Conservation (phyloP, 2,797 vertebrate species). For the Danio albolineatus region DNA sequence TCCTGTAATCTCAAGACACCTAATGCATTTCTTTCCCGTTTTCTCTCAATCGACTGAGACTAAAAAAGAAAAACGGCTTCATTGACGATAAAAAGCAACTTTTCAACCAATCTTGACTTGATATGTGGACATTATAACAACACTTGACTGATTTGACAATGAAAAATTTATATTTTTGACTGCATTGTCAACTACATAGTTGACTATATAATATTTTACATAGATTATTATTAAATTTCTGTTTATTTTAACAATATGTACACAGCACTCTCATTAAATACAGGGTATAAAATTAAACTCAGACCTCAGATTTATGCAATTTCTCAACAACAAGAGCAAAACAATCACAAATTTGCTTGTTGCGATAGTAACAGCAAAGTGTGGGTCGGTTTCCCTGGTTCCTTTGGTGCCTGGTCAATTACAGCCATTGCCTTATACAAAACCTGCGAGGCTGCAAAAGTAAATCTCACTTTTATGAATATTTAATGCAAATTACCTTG, state of each 20-base stretch:
- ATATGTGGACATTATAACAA: conserved; percentile 57
- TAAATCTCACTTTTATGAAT: conserved; percentile 45
- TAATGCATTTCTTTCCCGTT: conserved; percentile 53
- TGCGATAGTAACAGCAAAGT: neutral
- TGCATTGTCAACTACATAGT: too few species aligned
- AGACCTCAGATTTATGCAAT: neutral
- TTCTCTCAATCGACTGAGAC: conserved; percentile 49
- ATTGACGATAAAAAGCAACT: conserved; percentile 48
- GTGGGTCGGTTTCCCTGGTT: neutral
- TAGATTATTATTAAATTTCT: neutral
- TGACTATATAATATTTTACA: too few species aligned
- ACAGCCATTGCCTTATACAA: conserved; percentile 15
- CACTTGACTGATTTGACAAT: conserved; percentile 31
- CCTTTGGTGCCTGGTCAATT: conserved; percentile 17
- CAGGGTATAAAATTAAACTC: neutral
- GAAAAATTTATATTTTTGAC: conserved; percentile 46
- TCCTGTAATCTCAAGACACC: conserved; percentile 46
- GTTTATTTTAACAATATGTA: neutral
- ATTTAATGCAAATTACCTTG: conserved; percentile 35
- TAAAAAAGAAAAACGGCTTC: conserved; percentile 52
- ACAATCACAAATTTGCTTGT: neutral
- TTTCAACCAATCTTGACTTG: conserved; percentile 38
- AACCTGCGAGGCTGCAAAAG: conserved; percentile 28
- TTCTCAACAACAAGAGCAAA: neutral
- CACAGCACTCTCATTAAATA: neutral